Base-by-base conservation (phyloP, 53 echinoderm and acorn worm genomes). In the Antedon mediterranea region DNA sequence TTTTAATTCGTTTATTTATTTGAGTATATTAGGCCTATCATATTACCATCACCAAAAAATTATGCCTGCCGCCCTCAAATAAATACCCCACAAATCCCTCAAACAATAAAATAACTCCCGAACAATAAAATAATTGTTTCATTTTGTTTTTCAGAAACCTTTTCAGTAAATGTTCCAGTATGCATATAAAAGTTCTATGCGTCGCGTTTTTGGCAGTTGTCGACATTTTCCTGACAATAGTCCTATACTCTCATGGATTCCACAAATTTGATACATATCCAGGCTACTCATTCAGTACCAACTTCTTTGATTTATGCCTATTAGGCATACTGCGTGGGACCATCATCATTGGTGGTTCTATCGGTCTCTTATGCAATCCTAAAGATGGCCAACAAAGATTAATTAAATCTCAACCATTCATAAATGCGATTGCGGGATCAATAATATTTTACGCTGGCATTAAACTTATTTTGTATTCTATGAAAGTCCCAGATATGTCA, bases 401-500 rank as follows among this genome's bases (percentile, higher is more conserved):
- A 0, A 15, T 32, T 27, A 72, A 29, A 34, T 43, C 71, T 28
- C 80, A 73, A 30, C 28, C 73, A 28, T 41, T 80, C 28, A 71
- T 73, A 27, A 26, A 34, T 28, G 30, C 43, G 0, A 31, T 84
- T 4, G 72, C 71, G 31, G 71, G 37, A 23, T 31, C 77, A 18
- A 84, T 87, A 77, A 5, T 80, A 32, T 27, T 84, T 7, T 84
- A 43, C 44, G 73, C 31, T 0, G 73, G 83, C 26, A 79, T 77
- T 23, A 90, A 90, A 71, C 79, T 90, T 33, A 30, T 90, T 26
- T 28, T 90, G 15, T 90, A 90, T 34, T 84, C 82, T 23, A 88
- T 88, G 76, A 71, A 73, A 0, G 71, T 73, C 0, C 34, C 79
- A 33, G 82, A 88, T 71, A 42, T 83, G 34, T 71, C 75, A 30